phyloP scores from a whole-genome alignment of 53 echinoderm and acorn worm genomes.

The Echinarachnius parma region DNA sequence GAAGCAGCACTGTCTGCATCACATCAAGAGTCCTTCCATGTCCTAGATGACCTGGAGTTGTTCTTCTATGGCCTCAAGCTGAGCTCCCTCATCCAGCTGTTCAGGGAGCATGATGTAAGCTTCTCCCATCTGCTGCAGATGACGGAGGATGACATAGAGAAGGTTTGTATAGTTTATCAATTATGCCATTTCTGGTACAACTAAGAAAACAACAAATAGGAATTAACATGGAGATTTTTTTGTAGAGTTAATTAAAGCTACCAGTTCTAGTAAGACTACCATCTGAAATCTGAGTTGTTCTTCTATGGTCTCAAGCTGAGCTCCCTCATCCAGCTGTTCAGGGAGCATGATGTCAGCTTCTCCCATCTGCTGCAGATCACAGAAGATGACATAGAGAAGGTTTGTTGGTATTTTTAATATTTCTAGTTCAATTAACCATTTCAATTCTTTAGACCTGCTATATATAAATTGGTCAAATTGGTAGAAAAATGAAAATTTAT shows the following conservation, averaged over 20 bases:
- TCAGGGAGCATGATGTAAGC: conserved; percentile 62
- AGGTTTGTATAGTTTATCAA: no score
- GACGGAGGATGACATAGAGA: conserved; percentile 81
- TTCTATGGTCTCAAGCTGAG: conserved; percentile 74
- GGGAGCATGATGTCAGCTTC: conserved; percentile 65
- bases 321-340: conserved; percentile 70
- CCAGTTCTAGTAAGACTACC: no score
- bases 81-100: conserved; percentile 65
- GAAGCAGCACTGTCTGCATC: no score
- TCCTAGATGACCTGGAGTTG: conserved; percentile 79
- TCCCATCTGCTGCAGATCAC: conserved; percentile 60
- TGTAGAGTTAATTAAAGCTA: no score
- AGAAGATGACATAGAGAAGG: conserved; percentile 89
- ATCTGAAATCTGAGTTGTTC: conserved; percentile 86
- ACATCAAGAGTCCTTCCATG: conserved; percentile 37
- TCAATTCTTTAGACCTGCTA: no score
- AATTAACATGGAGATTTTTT: no score
- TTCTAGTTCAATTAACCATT: no score
- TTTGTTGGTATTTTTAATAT: no score
- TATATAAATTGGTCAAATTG: no score
- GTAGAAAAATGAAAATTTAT: no score
- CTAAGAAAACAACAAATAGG: no score
- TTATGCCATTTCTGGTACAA: no score
- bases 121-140: conserved; percentile 67
- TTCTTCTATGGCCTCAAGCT: conserved; percentile 82